Base-by-base conservation (phyloP, 2,113 vertebrate genomes). In the Edolisoma coerulescens region DNA sequence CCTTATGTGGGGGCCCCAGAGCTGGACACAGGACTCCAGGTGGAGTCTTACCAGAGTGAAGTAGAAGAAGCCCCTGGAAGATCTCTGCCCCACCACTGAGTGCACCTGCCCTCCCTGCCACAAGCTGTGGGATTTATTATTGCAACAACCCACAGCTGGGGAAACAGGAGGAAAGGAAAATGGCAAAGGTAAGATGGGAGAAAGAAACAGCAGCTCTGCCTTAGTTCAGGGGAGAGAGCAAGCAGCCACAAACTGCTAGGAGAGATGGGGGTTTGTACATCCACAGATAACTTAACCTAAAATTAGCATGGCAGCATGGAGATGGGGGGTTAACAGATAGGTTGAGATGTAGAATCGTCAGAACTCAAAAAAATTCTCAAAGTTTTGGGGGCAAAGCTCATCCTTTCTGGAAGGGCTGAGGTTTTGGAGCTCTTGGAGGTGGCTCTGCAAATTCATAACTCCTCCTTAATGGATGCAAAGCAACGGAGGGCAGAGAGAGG, bases 261-360 rank as follows among this genome's bases (percentile, higher is more conserved):
- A 67, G 24, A 49, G 20, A 63, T 12, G 14, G 67, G 20, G n/a
- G 17, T 28, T 79, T 41, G 42, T 28, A 42, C 33, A 33, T 42
- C 23, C 39, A 50, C 0, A 2, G 57, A 28, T 20, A 7, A 61
- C n/a, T 26, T 9, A 67, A 85, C 28, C 8, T 27, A 45, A 75
- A 82, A 61, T n/a, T 14, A 49, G 6, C 22, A 52, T 1, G 33
- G 18, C 21, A 61, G 32, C 23, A 33, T 0, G 7, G 37, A 64
- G 30, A 18, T 3, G 1, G n/a, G 7, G 12, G 7, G 4, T 27
- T 47, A 61, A 56, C 9, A 61, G 3, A 52, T 4, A 49, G 3
- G 30, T 1, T 67, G 59, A 45, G 35, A 30, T 3, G 6, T 3
- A 50, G 42, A 74, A 89, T 21, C 39, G 15, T 30, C n/a, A 39